Conservation (phyloP, 2,113 vertebrate species). For the Delphinus delphis region DNA sequence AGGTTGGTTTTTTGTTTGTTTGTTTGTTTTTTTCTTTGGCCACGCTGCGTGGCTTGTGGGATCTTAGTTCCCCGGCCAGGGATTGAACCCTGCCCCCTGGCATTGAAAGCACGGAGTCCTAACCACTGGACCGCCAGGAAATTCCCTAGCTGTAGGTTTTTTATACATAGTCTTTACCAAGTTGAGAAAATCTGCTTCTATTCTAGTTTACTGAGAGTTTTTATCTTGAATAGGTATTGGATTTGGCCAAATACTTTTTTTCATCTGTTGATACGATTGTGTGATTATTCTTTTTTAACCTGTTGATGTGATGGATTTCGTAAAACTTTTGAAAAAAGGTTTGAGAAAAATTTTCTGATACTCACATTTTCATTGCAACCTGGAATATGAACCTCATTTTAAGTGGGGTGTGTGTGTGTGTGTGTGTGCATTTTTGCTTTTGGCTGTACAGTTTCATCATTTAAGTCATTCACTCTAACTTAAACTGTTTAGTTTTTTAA, state of each 20-base stretch:
- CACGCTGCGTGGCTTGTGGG: no score
- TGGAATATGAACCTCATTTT: background rate
- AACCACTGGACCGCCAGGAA: no score
- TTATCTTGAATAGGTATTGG: background rate
- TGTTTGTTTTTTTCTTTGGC: no score
- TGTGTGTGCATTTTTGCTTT: background rate
- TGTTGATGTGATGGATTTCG: background rate
- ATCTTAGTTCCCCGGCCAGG: no score
- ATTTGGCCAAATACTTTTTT: background rate
- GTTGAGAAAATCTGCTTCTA: background rate
- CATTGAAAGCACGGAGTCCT: no score
- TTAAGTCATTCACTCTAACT: background rate
- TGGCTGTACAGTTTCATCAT: background rate
- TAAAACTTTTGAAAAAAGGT: background rate
- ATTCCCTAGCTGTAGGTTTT: background rate
- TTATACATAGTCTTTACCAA: background rate
- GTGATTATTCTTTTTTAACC: background rate
- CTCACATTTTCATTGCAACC: background rate
- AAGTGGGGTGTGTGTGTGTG: background rate
- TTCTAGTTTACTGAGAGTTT: background rate
- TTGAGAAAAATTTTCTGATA: background rate
- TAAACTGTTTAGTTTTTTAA: constrained; percentile 24
- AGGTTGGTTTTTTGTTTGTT: background rate
- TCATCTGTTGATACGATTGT: background rate
- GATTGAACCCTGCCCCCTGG: no score